phyloP scores from a whole-genome alignment of 2,797 vertebrate species.

The Siniperca obscura region DNA sequence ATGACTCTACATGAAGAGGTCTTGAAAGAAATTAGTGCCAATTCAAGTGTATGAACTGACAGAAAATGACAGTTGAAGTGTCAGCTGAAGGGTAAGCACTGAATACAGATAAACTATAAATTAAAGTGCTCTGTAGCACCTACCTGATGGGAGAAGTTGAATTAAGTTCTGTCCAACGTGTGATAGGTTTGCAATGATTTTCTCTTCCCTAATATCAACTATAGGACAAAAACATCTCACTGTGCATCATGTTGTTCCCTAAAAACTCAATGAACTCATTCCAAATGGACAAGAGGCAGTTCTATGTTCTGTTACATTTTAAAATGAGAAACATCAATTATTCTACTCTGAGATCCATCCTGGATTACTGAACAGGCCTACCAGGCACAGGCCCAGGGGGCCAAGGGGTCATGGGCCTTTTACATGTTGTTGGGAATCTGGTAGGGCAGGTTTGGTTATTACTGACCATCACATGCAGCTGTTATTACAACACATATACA shows the following conservation, averaged over 20 bases:
- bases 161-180: too few species aligned
- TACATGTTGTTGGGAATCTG: too few species aligned
- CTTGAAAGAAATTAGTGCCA: neutral
- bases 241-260: neutral
- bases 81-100: neutral
- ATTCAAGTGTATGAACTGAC: neutral
- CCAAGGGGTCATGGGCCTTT: too few species aligned
- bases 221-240: neutral
- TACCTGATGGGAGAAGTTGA: too few species aligned
- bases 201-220: neutral
- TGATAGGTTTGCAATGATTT: neutral
- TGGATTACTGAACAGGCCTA: neutral
- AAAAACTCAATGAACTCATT: neutral
- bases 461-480: too few species aligned
- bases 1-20: neutral
- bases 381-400: neutral
- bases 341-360: neutral
- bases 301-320: neutral
- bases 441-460: too few species aligned
- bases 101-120: too few species aligned
- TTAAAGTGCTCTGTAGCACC: too few species aligned
- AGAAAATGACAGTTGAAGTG: neutral
- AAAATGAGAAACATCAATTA: neutral
- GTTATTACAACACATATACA: too few species aligned
- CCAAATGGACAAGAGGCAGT: neutral